Evolutionary conservation across 1,140 invertebrate species (phyloP).

Genomic region (Druon quercuslanigerum): DNA sequence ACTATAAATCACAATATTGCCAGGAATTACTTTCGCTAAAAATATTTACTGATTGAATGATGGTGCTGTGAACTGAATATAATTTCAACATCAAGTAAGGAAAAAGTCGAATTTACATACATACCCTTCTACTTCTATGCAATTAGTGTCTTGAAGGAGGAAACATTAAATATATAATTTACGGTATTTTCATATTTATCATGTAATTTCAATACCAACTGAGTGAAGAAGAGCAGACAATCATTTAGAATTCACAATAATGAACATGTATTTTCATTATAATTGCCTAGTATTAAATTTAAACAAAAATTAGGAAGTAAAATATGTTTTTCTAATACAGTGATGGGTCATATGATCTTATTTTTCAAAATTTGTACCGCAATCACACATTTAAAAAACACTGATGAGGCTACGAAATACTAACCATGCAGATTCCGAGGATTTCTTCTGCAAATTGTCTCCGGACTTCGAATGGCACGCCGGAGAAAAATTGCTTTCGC

Average conservation of each 20-base stretch:
- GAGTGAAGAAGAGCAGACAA: too few species aligned
- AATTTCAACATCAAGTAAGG: constrained; percentile 47
- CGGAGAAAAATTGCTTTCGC: background rate
- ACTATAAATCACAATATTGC: constrained; percentile 60
- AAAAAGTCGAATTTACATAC: constrained; percentile 3
- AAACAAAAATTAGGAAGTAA: background rate
- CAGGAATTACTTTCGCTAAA: constrained; percentile 53
- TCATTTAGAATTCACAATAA: too few species aligned
- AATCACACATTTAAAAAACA: background rate
- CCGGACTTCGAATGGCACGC: background rate
- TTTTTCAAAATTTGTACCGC: background rate
- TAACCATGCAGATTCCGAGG: background rate
- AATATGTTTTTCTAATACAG: background rate
- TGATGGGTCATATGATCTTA: background rate
- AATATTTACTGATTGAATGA: constrained; percentile 52
- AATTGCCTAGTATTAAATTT: too few species aligned
- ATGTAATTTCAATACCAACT: too few species aligned
- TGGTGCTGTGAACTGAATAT: constrained; percentile 40
- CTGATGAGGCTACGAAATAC: background rate
- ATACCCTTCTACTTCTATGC: constrained; percentile 19
- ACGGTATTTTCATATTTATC: too few species aligned
- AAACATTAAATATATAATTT: background rate
- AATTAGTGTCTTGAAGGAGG: background rate
- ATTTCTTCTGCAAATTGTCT: background rate
- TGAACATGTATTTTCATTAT: too few species aligned